phyloP scores from a whole-genome alignment of 2,888 invertebrate genomes.

The Limnephilus auricula region DNA sequence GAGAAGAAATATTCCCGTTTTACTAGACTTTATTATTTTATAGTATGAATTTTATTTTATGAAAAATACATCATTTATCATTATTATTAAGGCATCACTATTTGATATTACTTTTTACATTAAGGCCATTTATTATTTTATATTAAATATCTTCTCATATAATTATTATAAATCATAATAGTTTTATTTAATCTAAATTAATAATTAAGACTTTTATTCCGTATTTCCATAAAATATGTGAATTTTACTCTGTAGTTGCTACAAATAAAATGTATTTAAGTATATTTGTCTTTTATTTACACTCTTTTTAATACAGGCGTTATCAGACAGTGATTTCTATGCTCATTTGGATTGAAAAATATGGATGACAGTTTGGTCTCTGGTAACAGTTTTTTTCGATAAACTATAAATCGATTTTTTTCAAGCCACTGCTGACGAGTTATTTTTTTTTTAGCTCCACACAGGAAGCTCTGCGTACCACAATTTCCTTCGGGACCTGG shows the following conservation, averaged over 20 bases:
- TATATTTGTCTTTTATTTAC: conserved; percentile 17
- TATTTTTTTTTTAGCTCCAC: no score
- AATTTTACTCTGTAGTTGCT: conserved; percentile 35
- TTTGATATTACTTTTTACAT: neutral
- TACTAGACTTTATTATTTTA: neutral
- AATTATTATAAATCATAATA: neutral
- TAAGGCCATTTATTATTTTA: conserved; percentile 21
- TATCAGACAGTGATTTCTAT: no score
- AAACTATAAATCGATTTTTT: no score
- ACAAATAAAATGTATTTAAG: conserved; percentile 39
- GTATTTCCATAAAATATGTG: conserved; percentile 11
- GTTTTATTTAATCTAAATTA: neutral
- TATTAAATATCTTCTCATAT: conserved; percentile 5
- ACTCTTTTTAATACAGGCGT: no score
- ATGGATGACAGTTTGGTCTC: no score
- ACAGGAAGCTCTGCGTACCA: no score
- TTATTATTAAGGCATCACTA: conserved; percentile 3
- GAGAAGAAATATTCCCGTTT: neutral
- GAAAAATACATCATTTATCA: neutral
- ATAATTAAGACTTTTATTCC: conserved; percentile 15
- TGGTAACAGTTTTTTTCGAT: no score
- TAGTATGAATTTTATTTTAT: neutral
- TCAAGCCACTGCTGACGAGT: no score
- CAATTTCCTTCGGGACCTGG: no score
- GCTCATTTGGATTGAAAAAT: no score